Evolutionary conservation across 2,797 vertebrate species (phyloP), one percentile per base, ranked within the genome.

Genomic region (Argyrosomus regius): DNA sequence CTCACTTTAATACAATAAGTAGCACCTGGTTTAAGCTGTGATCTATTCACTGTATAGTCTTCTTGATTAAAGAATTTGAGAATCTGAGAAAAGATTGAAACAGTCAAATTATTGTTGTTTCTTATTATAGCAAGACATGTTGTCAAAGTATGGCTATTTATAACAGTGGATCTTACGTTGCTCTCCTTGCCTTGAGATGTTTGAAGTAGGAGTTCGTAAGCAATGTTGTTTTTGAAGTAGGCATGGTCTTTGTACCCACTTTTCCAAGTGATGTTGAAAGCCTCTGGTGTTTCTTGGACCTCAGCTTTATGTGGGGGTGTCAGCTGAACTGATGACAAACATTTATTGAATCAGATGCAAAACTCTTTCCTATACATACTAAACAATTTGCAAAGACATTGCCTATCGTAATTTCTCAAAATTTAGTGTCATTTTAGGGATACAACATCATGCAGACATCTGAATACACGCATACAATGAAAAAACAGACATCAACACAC

Each of bases 271-370:
- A 94, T 57, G 57, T 45, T 61, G 17, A 89, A 26, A 3, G 0
- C 4, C 1, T 83, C 74, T 2, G 63, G 17, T 43, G 61, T 54
- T 14, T 50, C 0, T 3, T 86, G 18, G 31, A 94, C 20, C 3
- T 35, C 54, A 2, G 77, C 2, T 35, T 79, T 18, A 48, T 48
- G 20, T 0, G 94, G 94, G 0, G 91, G 31, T 0, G 43, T 82
- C 62, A 81, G 81, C 84, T 92, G 84, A 57, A 95, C 93, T 94
- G 81, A 75, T 48, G 14, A 85, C 59, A 82, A 56, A 86, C 26
- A 73, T 16, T 24, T 8, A 74, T 46, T 1, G 12, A 52, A 53
- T 45, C 22, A 79, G 22, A 69, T 75, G 11, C 18, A 3, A 28
- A 53, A 43, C 60, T 41, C 6, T 24, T 48, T 49, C 17, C 24